These are phyloP conservation scores for Augiades crinisus DNA, from an alignment of 2,888 invertebrate species.

Conservation along the genomic window DNA sequence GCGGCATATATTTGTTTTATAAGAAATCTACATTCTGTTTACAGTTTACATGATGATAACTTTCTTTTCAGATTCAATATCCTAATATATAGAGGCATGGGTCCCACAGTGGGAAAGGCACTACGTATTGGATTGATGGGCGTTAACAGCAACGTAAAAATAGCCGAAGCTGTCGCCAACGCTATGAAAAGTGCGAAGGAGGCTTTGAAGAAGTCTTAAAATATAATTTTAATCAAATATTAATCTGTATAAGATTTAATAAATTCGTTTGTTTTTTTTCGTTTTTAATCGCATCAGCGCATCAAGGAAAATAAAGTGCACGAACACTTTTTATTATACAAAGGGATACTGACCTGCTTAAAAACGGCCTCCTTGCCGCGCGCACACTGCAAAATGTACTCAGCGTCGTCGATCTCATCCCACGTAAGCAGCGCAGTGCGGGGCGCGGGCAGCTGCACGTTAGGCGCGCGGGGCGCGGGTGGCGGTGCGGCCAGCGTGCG, in stretches of 20 bases:
- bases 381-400: slow-evolving; percentile 87
- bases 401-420: slow-evolving; percentile 84
- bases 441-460: slow-evolving; percentile 75
- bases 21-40: no score
- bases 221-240: no score
- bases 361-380: slow-evolving; percentile 51
- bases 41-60: no score
- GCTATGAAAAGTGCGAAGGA: slow-evolving; percentile 55
- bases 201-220: slow-evolving; percentile 53
- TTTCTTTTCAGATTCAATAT: slow-evolving; percentile 70
- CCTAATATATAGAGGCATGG: slow-evolving; percentile 91
- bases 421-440: slow-evolving; percentile 59
- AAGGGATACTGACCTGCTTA: slow-evolving; percentile 50
- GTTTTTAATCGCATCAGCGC: no score
- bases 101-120: slow-evolving; percentile 89
- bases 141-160: slow-evolving; percentile 55
- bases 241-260: no score
- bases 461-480: slow-evolving; percentile 88
- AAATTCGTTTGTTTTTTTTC: no score
- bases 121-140: slow-evolving; percentile 95
- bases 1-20: no score
- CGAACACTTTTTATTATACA: no score
- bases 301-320: no score
- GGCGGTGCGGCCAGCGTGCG: slow-evolving; percentile 91
- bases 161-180: slow-evolving; percentile 53